A percentile compares a stretch with the other conserved stretches of the same genome.
These are phyloP conservation scores for Labrus mixtus DNA, from an alignment of 2,113 vertebrate species.

Conservation along the genomic window DNA sequence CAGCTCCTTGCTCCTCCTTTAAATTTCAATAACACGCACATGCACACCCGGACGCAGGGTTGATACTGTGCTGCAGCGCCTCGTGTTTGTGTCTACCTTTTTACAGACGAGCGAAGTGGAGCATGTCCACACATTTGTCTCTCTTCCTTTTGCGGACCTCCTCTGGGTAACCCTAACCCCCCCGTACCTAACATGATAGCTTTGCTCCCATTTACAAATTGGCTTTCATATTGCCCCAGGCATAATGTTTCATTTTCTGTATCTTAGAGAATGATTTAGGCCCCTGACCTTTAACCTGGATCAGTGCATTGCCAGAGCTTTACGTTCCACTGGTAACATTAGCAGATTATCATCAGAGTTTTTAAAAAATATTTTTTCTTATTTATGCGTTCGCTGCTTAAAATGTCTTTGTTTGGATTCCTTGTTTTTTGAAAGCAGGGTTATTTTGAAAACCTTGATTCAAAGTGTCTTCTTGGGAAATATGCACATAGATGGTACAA, in stretches of 20 bases:
- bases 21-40: slow-evolving; percentile 13
- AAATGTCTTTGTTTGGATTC: background rate
- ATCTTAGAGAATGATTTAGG: slow-evolving; percentile 54
- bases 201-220: slow-evolving; percentile 50
- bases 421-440: background rate
- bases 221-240: slow-evolving; percentile 1
- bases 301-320: background rate
- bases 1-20: slow-evolving; percentile 30
- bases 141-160: slow-evolving; percentile 31
- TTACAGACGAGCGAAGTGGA: slow-evolving; percentile 60
- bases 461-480: no score
- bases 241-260: slow-evolving; percentile 23
- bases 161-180: slow-evolving; percentile 29
- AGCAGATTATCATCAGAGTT: background rate
- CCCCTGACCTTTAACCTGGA: slow-evolving; percentile 51
- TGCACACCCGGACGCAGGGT: background rate
- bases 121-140: slow-evolving; percentile 67
- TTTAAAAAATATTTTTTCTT: slow-evolving; percentile 6
- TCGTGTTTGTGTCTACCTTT: slow-evolving; percentile 26
- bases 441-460: background rate
- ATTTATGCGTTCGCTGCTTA: slow-evolving; percentile 12
- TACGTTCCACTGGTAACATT: background rate
- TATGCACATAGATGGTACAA: no score
- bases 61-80: background rate
- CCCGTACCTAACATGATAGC: slow-evolving; percentile 31